These are phyloP conservation scores for Mionectes macconnelli DNA, from an alignment of 2,113 vertebrate genomes.

Conservation along the genomic window DNA sequence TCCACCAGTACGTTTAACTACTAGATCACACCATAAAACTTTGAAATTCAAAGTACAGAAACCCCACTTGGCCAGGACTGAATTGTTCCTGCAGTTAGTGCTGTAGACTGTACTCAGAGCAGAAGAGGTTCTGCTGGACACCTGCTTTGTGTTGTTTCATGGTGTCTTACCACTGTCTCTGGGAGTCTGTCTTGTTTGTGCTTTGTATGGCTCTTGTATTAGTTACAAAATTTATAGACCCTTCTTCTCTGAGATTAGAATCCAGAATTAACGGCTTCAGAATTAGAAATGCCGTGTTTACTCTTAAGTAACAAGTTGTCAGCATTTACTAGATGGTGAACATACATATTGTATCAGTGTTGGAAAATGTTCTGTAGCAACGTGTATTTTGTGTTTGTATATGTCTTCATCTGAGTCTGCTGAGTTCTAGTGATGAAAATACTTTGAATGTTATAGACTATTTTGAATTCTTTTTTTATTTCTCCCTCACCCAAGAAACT, in stretches of 20 bases:
- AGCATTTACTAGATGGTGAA: neutral
- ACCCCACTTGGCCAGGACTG: neutral
- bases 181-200: neutral
- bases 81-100: neutral
- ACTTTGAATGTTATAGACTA: neutral
- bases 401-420: neutral
- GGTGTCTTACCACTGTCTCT: neutral
- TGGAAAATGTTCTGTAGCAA: neutral
- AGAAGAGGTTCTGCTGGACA: neutral
- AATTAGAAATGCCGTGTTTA: neutral
- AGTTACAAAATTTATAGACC: neutral
- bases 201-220: neutral
- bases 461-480: neutral
- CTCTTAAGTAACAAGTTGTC: neutral
- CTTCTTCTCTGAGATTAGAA: neutral
- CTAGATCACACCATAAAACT: neutral
- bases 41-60: neutral
- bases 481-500: slow-evolving; percentile 58
- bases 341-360: neutral
- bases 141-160: neutral
- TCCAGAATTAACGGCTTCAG: neutral
- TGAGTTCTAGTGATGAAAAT: neutral
- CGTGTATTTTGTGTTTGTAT: neutral
- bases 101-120: neutral
- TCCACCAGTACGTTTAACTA: neutral